Evolutionary conservation across 2,888 invertebrate genomes (phyloP).

Genomic region (Theretra japonica): DNA sequence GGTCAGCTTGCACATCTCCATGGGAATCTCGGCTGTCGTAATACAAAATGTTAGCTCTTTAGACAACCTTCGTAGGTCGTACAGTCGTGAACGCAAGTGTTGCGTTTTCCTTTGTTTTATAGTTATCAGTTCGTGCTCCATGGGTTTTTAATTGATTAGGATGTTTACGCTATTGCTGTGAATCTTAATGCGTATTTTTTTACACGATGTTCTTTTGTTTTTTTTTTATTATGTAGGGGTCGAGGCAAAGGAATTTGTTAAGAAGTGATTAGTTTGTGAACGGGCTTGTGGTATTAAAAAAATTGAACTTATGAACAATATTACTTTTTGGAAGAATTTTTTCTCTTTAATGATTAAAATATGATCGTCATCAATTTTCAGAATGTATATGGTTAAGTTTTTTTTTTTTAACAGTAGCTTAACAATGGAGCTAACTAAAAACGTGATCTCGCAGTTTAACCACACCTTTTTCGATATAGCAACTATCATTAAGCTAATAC

Average conservation of each 20-base stretch:
- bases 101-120: conserved; percentile 14
- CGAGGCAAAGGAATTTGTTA: too few relatives aligned
- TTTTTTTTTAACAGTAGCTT: too few relatives aligned
- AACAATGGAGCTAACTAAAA: too few relatives aligned
- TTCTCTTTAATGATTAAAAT: too few relatives aligned
- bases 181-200: neutral
- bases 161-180: neutral
- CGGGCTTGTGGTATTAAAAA: too few relatives aligned
- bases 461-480: neutral
- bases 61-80: conserved; percentile 4
- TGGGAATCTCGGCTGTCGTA: neutral
- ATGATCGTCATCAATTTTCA: too few relatives aligned
- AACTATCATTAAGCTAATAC: neutral
- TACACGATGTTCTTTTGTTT: neutral
- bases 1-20: conserved; percentile 3
- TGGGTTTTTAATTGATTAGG: conserved; percentile 8
- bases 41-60: neutral
- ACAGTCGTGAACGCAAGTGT: neutral
- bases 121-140: neutral
- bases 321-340: too few relatives aligned
- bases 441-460: too few relatives aligned
- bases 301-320: too few relatives aligned
- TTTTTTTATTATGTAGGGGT: neutral
- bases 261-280: too few relatives aligned
- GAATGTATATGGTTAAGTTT: too few relatives aligned